Conservation (phyloP, 2,113 vertebrate genomes). For the Poecilia latipinna region DNA sequence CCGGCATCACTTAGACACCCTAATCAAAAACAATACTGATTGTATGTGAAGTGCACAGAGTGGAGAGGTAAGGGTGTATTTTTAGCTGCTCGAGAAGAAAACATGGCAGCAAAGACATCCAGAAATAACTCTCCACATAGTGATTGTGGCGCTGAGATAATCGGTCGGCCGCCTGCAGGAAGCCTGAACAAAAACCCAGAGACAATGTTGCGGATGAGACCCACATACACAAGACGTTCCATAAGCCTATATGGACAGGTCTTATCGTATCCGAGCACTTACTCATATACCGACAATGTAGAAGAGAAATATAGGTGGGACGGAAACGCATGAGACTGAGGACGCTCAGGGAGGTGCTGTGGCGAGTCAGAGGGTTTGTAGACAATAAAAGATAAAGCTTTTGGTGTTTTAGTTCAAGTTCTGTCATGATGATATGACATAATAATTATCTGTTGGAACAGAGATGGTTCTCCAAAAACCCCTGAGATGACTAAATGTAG, state of each 20-base stretch:
- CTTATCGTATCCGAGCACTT: slow-evolving; percentile 8
- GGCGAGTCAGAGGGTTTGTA: not conserved
- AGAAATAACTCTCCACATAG: slow-evolving; percentile 66
- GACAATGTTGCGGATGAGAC: slow-evolving; percentile 58
- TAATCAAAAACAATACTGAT: slow-evolving; percentile 55
- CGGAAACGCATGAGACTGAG: not conserved
- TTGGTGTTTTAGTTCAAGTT: not conserved
- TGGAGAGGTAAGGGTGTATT: slow-evolving; percentile 53
- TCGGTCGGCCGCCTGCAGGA: slow-evolving; percentile 46
- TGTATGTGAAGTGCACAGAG: slow-evolving; percentile 22
- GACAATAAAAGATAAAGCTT: not conserved
- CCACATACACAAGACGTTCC: slow-evolving; percentile 36
- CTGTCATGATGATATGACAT: not conserved
- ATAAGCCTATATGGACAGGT: slow-evolving; percentile 10
- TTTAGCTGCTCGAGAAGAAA: slow-evolving; percentile 65
- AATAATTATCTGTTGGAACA: not conserved
- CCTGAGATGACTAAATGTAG: too few relatives aligned
- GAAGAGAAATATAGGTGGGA: slow-evolving; percentile 6
- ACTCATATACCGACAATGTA: not conserved
- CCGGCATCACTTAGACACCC: slow-evolving; percentile 20
- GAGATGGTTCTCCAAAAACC: not conserved
- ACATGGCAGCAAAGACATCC: slow-evolving; percentile 58
- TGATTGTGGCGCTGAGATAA: slow-evolving; percentile 46
- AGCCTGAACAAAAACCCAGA: slow-evolving; percentile 49
- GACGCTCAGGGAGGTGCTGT: not conserved